Percentiles rank a stretch among this genome's conserved stretches.
Conservation (phyloP, 2,113 vertebrate species). For the Eulemur rufifrons region DNA sequence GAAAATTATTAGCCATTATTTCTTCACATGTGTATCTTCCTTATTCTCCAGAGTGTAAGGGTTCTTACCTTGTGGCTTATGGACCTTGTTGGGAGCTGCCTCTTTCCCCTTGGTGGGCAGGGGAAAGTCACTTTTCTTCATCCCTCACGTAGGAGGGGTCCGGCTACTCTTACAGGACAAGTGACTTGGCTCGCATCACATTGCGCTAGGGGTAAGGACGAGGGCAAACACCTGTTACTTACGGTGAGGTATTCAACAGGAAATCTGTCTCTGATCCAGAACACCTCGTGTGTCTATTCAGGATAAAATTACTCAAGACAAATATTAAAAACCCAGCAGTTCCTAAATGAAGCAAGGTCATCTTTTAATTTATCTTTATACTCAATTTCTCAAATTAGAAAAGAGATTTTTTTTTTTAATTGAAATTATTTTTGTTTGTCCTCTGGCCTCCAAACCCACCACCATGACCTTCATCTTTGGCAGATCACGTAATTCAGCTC, state of each 20-base stretch:
- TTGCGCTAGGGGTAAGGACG: not conserved
- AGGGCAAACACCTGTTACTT: not conserved
- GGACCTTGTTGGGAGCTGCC: not conserved
- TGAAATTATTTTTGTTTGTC: not conserved
- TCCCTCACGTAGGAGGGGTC: not conserved
- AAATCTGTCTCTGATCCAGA: not conserved
- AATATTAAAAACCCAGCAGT: not conserved
- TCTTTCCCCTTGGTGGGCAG: not conserved
- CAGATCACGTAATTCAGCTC: not conserved
- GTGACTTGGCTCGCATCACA: not conserved
- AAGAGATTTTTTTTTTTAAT: not conserved
- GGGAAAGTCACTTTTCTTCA: not conserved
- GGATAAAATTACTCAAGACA: not conserved
- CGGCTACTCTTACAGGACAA: not conserved
- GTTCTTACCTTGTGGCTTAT: not conserved
- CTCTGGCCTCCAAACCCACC: no score
- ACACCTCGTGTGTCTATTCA: not conserved
- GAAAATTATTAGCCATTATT: not conserved
- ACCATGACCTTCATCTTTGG: not conserved
- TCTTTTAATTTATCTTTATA: not conserved
- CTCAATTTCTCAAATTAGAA: not conserved
- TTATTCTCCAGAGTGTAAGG: not conserved
- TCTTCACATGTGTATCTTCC: not conserved
- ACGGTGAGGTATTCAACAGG: not conserved
- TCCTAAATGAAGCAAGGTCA: not conserved